Percentiles rank a stretch among this genome's conserved stretches.
Conservation (phyloP, 1,140 invertebrate species). For the Paracyclopina nana region DNA sequence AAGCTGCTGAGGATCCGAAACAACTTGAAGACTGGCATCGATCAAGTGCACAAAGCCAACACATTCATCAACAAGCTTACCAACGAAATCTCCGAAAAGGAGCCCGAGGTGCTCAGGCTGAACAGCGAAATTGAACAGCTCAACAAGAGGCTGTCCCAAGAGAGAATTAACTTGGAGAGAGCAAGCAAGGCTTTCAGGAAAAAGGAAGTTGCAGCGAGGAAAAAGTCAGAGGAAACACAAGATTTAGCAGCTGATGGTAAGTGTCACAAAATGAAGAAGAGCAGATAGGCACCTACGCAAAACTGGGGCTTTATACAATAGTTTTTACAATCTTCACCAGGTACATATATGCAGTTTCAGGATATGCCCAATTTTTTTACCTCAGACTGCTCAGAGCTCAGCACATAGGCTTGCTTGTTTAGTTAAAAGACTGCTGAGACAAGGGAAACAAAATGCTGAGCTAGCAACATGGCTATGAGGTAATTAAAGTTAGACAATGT, state of each 20-base stretch:
- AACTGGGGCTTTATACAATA: too few relatives aligned
- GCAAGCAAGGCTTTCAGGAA: constrained; percentile 12
- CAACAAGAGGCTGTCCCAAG: constrained; percentile 9
- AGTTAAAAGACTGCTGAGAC: too few relatives aligned
- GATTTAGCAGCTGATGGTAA: constrained; percentile 15
- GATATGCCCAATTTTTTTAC: too few relatives aligned
- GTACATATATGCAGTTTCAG: too few relatives aligned
- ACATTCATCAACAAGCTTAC: constrained; percentile 6
- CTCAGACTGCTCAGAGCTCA: too few relatives aligned
- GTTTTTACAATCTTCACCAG: too few relatives aligned
- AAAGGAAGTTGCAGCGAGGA: constrained; percentile 12
- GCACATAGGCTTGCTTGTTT: too few relatives aligned
- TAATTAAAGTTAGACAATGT: too few relatives aligned
- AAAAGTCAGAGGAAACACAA: constrained; percentile 14
- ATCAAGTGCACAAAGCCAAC: background rate
- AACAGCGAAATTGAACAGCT: constrained; percentile 8
- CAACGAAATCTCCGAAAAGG: background rate
- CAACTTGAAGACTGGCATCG: constrained; percentile 4
- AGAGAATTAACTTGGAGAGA: constrained; percentile 11
- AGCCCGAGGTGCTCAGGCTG: constrained; percentile 7
- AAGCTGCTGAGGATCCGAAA: constrained; percentile 1
- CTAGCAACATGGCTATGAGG: too few relatives aligned
- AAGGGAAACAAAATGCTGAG: too few relatives aligned
- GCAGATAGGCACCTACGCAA: too few relatives aligned
- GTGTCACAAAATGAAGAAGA: too few relatives aligned